These are phyloP conservation scores for Enteromius trimaculatus DNA, from an alignment of 2,797 vertebrate genomes.

Conservation along the genomic window DNA sequence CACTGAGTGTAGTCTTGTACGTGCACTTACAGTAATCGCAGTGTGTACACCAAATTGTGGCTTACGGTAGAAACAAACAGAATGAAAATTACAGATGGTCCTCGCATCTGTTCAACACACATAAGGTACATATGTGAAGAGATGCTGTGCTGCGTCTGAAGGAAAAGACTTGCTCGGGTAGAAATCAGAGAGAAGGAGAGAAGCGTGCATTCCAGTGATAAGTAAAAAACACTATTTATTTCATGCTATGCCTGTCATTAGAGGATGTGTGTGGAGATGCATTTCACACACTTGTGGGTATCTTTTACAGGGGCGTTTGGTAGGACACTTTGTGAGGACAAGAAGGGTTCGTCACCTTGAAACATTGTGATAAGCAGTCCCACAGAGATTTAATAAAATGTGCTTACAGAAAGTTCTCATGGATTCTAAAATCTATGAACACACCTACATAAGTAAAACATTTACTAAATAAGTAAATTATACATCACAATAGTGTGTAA, in stretches of 20 bases:
- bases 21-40: constrained; percentile 51
- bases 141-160: constrained; percentile 46
- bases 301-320: constrained; percentile 32
- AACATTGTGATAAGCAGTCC: constrained; percentile 18
- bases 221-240: constrained; percentile 1
- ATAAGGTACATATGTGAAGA: constrained; percentile 48
- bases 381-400: constrained; percentile 6
- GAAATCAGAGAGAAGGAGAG: neutral
- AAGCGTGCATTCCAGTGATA: constrained; percentile 4
- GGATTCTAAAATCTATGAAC: neutral
- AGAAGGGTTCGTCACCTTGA: constrained; percentile 38
- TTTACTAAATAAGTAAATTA: neutral
- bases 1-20: constrained; percentile 51
- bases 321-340: constrained; percentile 36
- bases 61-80: constrained; percentile 70
- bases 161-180: neutral
- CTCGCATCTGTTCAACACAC: constrained; percentile 62
- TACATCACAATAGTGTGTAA: neutral
- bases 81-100: constrained; percentile 67
- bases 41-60: constrained; percentile 65
- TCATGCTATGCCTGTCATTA: constrained; percentile 12
- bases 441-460: neutral
- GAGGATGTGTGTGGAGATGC: constrained; percentile 12
- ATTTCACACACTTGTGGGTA: constrained; percentile 26
- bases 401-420: neutral